These are phyloP conservation scores for Andricus grossulariae DNA, from an alignment of 1,140 invertebrate species.

Conservation along the genomic window DNA sequence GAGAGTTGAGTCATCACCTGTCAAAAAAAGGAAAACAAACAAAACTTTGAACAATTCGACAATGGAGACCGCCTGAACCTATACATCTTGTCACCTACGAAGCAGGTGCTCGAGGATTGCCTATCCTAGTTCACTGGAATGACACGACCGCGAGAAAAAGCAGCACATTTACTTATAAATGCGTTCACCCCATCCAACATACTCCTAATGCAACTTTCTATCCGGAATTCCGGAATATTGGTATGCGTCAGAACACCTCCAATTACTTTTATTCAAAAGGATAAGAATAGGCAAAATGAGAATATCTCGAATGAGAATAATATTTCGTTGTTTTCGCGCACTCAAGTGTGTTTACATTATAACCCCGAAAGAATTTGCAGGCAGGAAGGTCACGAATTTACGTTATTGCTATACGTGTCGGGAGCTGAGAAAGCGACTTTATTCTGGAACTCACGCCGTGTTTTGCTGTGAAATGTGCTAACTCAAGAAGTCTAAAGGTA, in stretches of 20 bases:
- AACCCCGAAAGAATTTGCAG: not conserved
- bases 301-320: not conserved
- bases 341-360: not conserved
- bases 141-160: slow-evolving; percentile 36
- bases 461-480: slow-evolving; percentile 25
- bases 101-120: not conserved
- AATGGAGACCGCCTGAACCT: slow-evolving; percentile 21
- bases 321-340: not conserved
- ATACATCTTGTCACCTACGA: slow-evolving; percentile 13
- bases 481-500: slow-evolving; percentile 2
- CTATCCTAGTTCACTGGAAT: slow-evolving; percentile 38
- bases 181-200: slow-evolving; percentile 57
- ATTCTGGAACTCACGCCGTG: not conserved
- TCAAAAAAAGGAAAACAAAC: slow-evolving; percentile 31
- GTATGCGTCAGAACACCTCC: not conserved
- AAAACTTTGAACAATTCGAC: slow-evolving; percentile 35
- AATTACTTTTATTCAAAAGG: slow-evolving; percentile 1
- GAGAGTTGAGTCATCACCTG: too few species aligned
- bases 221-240: slow-evolving; percentile 30
- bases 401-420: not conserved
- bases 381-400: not conserved
- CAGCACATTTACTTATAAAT: slow-evolving; percentile 59
- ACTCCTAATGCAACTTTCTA: slow-evolving; percentile 50
- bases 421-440: not conserved
- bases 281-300: not conserved